Base-by-base conservation (phyloP, 2,888 invertebrate genomes). In the Cerastoderma edule region DNA sequence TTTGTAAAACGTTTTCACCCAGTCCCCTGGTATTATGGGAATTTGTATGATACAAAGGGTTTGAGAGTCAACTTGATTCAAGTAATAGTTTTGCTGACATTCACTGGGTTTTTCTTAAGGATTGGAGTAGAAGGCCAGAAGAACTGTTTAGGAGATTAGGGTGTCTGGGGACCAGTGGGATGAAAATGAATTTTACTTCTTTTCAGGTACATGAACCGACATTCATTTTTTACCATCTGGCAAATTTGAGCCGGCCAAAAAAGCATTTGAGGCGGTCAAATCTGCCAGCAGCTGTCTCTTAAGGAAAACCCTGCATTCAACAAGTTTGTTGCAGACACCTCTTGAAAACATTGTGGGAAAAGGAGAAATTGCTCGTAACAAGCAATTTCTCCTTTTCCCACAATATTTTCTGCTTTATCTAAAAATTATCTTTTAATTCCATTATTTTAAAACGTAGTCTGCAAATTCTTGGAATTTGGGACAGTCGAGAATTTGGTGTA, bases 311-410 rank as follows among this genome's bases (percentile, higher is more conserved):
- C 53, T 24, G 24, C 22, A 53, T 53, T 24, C n/a, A 5, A 50
- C n/a, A n/a, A n/a, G n/a, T n/a, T n/a, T n/a, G n/a, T n/a, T n/a
- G n/a, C n/a, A n/a, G n/a, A n/a, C n/a, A n/a, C n/a, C n/a, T n/a
- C n/a, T 50, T 13, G 50, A 50, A 50, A 50, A 54, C 54, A 24
- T 54, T n/a, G n/a, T 54, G 28, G 28, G 8, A 54, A 54, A 27
- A 27, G 22, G 8, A 27, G 54, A 54, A 54, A 54, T 10, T 54
- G 8, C 13, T 56, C 16, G 10, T 1, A 28, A 56, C n/a, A 10
- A 56, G 4, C 56, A 56, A 30, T 56, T 56, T 56, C 56, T 56
- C 56, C 56, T 56, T 56, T 56, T 56, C 16, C 30, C 56, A 30
- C 5, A 4, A 56, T 56, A 1, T 30, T 30, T 30, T 56, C 2